Conservation (phyloP, 2,113 vertebrate species). For the Pseudonaja textilis region DNA sequence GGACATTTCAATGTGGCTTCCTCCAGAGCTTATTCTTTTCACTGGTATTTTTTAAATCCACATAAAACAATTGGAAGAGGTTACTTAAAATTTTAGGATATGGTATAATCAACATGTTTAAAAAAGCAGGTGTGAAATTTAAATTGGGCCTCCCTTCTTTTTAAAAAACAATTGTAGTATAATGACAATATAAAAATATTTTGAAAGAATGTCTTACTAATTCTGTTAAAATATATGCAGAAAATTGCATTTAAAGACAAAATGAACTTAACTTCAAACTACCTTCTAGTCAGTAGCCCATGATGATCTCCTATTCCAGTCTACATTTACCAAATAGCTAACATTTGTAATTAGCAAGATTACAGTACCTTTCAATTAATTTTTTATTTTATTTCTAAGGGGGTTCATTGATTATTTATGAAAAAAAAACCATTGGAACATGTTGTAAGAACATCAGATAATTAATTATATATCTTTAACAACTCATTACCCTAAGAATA, state of each 20-base stretch:
- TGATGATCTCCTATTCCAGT: neutral
- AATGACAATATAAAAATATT: neutral
- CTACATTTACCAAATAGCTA: neutral
- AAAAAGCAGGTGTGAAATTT: neutral
- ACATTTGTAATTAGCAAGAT: constrained; percentile 13
- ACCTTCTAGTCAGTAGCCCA: neutral
- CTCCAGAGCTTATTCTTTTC: too few relatives aligned
- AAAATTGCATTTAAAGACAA: neutral
- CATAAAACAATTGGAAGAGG: too few relatives aligned
- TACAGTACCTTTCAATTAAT: neutral
- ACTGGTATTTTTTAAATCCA: too few relatives aligned
- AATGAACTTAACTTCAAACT: neutral
- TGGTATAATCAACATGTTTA: too few relatives aligned
- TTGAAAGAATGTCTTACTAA: neutral
- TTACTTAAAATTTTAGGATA: too few relatives aligned
- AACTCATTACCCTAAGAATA: neutral
- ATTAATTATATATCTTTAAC: constrained; percentile 17
- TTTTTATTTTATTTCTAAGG: neutral
- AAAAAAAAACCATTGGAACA: neutral
- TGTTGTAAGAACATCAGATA: neutral
- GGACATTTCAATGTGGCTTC: too few relatives aligned
- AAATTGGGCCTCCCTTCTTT: neutral
- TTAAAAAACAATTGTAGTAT: neutral
- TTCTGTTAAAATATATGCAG: neutral
- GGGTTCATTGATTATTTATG: constrained; percentile 14